Percentiles rank a stretch among this genome's conserved stretches.
These are phyloP conservation scores for Strongylocentrotus purpuratus DNA, from an alignment of 35 echinoderm and acorn worm genomes.

Conservation along the genomic window DNA sequence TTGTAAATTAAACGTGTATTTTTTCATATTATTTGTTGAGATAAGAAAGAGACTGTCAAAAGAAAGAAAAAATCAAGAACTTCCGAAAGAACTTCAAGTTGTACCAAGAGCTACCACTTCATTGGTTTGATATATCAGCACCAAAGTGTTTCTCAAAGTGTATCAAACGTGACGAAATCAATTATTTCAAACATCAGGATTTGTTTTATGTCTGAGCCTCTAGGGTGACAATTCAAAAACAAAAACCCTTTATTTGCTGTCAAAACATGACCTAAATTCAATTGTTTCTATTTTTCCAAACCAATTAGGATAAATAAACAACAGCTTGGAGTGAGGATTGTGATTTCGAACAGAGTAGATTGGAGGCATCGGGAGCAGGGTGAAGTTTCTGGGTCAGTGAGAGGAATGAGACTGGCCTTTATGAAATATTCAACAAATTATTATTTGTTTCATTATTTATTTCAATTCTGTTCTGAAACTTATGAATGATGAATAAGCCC, in stretches of 20 bases:
- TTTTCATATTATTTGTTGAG: no score
- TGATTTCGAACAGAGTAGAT: neutral
- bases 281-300: neutral
- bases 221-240: conserved; percentile 23
- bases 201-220: conserved; percentile 11
- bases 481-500: no score
- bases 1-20: no score
- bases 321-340: neutral
- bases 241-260: neutral
- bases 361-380: neutral
- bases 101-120: no score
- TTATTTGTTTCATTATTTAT: no score
- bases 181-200: neutral
- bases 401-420: neutral
- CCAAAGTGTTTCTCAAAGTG: neutral
- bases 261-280: conserved; percentile 18
- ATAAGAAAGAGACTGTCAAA: no score
- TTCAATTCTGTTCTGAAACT: no score
- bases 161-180: neutral
- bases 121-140: neutral
- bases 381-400: neutral
- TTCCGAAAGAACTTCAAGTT: no score
- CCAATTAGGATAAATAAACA: conserved; percentile 35
- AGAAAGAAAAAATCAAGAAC: no score
- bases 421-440: no score